Evolutionary conservation across 2,113 vertebrate species (phyloP).

Genomic region (Orientallactaga bullata): DNA sequence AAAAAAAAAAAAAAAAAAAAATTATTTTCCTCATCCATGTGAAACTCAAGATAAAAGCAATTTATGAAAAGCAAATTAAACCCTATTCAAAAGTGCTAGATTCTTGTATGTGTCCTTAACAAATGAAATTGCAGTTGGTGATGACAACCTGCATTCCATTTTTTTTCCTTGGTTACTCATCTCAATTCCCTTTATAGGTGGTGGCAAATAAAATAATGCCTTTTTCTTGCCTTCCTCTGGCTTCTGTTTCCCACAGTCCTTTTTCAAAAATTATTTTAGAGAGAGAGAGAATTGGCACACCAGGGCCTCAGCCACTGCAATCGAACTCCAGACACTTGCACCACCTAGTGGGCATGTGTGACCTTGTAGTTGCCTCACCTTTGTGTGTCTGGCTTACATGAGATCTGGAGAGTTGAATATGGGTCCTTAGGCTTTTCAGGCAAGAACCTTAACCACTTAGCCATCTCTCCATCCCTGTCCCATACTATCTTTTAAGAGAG

Average conservation of each 20-base stretch:
- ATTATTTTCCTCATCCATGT: background rate
- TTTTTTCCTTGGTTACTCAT: background rate
- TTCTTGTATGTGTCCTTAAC: background rate
- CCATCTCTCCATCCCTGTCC: too few species aligned
- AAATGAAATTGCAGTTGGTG: background rate
- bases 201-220: background rate
- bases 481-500: background rate
- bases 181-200: background rate
- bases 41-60: background rate
- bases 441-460: too few species aligned
- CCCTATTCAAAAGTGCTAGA: background rate
- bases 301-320: too few species aligned
- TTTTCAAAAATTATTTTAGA: too few species aligned
- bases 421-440: too few species aligned
- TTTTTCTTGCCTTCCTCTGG: background rate
- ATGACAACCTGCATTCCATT: background rate
- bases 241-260: background rate
- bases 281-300: too few species aligned
- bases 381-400: too few species aligned
- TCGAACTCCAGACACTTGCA: too few species aligned
- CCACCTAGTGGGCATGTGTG: too few species aligned
- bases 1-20: too few species aligned
- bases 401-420: too few species aligned
- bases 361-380: too few species aligned
- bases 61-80: background rate